Percentiles rank a stretch among this genome's conserved stretches.
These are phyloP conservation scores for Acronicta alni DNA, from an alignment of 2,888 invertebrate genomes.

Conservation along the genomic window DNA sequence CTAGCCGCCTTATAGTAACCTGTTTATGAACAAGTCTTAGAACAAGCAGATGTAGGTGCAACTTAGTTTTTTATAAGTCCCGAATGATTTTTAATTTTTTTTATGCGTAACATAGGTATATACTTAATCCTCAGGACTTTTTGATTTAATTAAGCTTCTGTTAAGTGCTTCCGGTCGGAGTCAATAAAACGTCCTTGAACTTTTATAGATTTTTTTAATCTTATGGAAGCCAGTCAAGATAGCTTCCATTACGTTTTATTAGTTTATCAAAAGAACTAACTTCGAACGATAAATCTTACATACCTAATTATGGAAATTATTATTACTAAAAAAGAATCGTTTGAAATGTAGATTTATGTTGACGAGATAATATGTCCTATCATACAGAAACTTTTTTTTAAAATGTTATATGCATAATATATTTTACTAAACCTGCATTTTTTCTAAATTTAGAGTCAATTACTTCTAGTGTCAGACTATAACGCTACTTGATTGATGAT, in stretches of 20 bases:
- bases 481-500: conserved; percentile 46
- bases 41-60: conserved; percentile 58
- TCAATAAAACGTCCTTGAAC: conserved; percentile 48
- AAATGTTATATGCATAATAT: neutral
- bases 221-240: too few species aligned
- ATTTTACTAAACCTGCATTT: conserved; percentile 1
- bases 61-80: conserved; percentile 47
- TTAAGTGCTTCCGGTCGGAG: conserved; percentile 54
- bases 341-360: neutral
- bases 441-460: conserved; percentile 10
- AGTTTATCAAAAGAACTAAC: neutral
- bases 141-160: conserved; percentile 37
- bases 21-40: conserved; percentile 72
- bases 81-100: conserved; percentile 48
- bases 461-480: conserved; percentile 18
- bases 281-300: neutral
- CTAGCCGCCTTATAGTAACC: conserved; percentile 62
- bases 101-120: conserved; percentile 15
- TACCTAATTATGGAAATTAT: neutral
- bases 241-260: conserved; percentile 30
- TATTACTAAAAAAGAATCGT: neutral
- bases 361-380: neutral
- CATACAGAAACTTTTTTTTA: neutral
- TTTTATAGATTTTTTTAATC: conserved; percentile 23
- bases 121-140: conserved; percentile 31